phyloP scores from a whole-genome alignment of 2,113 vertebrate species.

The Pseudopipra pipra region DNA sequence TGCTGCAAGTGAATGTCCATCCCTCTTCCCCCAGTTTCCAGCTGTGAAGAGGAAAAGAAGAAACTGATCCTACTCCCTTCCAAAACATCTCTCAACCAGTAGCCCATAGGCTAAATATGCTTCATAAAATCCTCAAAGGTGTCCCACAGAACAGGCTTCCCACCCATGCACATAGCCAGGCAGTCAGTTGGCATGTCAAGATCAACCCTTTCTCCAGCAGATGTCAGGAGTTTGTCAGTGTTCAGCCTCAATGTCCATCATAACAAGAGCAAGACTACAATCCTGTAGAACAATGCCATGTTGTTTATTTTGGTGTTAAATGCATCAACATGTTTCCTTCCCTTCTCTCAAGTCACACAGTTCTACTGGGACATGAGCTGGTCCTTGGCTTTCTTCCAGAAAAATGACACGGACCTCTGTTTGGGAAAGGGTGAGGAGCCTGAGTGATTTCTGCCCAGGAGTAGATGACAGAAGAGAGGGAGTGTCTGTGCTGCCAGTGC shows the following conservation, averaged over 20 bases:
- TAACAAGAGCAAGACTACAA: background rate
- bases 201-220: too few relatives aligned
- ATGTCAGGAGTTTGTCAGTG: background rate
- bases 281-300: background rate
- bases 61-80: background rate
- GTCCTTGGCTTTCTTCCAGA: background rate
- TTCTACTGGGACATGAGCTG: background rate
- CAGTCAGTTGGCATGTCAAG: background rate
- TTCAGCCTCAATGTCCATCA: background rate
- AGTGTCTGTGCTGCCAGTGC: background rate
- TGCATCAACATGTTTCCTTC: background rate
- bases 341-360: background rate
- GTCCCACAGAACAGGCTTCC: background rate
- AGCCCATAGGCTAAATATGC: background rate
- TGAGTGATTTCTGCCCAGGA: background rate
- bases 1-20: background rate
- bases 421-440: background rate
- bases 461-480: background rate
- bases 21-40: background rate
- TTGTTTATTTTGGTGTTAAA: background rate
- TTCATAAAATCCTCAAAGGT: background rate
- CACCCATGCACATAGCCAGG: fast-evolving
- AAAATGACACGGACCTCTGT: background rate
- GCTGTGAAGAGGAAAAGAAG: background rate
- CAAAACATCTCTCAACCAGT: background rate